These are phyloP conservation scores for Tenthredo notha DNA, from an alignment of 2,888 invertebrate species.

Conservation along the genomic window DNA sequence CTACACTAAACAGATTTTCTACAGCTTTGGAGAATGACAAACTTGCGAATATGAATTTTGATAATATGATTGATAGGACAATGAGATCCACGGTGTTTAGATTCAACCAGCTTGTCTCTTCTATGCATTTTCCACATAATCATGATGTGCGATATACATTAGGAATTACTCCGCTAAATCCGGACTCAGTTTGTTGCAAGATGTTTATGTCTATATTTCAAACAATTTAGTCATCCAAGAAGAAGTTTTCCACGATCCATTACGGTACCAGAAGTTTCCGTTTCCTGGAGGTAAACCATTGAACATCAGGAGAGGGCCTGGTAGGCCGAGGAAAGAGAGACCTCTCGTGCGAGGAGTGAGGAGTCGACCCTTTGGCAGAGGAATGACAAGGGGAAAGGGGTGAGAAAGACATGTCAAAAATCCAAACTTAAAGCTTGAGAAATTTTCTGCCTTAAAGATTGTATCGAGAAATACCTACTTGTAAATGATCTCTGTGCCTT, in stretches of 20 bases:
- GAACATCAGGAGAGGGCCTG: slow-evolving; percentile 86
- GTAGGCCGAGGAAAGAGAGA: slow-evolving; percentile 89
- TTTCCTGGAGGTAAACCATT: slow-evolving; percentile 82
- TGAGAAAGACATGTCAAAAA: slow-evolving; percentile 56
- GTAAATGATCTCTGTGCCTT: background rate
- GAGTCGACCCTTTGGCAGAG: slow-evolving; percentile 74
- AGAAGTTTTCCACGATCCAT: slow-evolving; percentile 84
- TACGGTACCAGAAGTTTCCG: slow-evolving; percentile 80
- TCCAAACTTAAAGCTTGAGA: background rate
- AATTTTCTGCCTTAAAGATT: background rate
- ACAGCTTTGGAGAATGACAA: background rate
- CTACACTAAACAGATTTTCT: background rate
- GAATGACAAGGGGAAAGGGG: slow-evolving; percentile 75
- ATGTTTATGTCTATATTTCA: slow-evolving; percentile 38
- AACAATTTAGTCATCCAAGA: slow-evolving; percentile 79
- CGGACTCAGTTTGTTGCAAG: background rate
- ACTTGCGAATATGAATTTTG: background rate
- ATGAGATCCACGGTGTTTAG: too few relatives aligned
- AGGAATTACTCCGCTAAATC: background rate
- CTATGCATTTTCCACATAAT: background rate
- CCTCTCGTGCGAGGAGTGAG: slow-evolving; percentile 69
- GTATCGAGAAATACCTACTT: background rate
- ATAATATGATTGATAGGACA: too few relatives aligned
- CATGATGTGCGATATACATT: slow-evolving; percentile 5
- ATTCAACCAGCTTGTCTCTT: background rate